These are phyloP conservation scores for Dysmachus trigonus DNA, from an alignment of 2,888 invertebrate species.

Conservation along the genomic window DNA sequence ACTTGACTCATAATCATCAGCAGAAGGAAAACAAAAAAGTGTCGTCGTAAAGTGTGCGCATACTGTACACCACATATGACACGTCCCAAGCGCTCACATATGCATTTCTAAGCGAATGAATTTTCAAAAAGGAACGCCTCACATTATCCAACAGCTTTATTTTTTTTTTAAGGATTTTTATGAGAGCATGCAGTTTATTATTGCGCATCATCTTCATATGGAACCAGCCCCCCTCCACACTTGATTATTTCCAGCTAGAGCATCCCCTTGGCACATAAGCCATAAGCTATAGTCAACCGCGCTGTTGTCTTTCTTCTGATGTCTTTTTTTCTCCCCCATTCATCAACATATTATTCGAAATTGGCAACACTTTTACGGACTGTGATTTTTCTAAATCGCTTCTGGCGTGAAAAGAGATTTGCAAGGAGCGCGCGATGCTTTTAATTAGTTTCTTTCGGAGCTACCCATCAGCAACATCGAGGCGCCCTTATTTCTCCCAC, in stretches of 20 bases:
- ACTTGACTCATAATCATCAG: slow-evolving; percentile 32
- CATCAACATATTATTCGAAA: slow-evolving; percentile 7
- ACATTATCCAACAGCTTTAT: not conserved
- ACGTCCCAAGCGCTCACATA: not conserved
- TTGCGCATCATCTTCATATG: slow-evolving; percentile 10
- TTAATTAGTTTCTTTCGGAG: slow-evolving; percentile 18
- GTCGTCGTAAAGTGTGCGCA: not conserved
- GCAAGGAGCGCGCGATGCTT: slow-evolving; percentile 8
- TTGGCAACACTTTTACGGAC: slow-evolving; percentile 25
- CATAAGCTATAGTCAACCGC: not conserved
- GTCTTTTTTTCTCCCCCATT: not conserved
- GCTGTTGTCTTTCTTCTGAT: slow-evolving; percentile 18
- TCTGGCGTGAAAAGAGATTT: not conserved
- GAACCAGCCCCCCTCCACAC: not conserved
- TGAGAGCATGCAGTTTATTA: slow-evolving; percentile 14
- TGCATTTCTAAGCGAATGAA: slow-evolving; percentile 18
- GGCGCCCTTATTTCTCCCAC: not conserved
- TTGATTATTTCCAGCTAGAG: slow-evolving; percentile 9
- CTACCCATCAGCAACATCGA: not conserved
- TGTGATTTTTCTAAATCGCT: slow-evolving; percentile 17
- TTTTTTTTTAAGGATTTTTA: slow-evolving; percentile 30
- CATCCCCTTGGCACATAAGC: not conserved
- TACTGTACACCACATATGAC: slow-evolving; percentile 23
- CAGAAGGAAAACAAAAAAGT: slow-evolving; percentile 33
- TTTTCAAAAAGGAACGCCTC: slow-evolving; percentile 11